These are phyloP conservation scores for Lagopus muta DNA, from an alignment of 2,113 vertebrate species.

Conservation along the genomic window DNA sequence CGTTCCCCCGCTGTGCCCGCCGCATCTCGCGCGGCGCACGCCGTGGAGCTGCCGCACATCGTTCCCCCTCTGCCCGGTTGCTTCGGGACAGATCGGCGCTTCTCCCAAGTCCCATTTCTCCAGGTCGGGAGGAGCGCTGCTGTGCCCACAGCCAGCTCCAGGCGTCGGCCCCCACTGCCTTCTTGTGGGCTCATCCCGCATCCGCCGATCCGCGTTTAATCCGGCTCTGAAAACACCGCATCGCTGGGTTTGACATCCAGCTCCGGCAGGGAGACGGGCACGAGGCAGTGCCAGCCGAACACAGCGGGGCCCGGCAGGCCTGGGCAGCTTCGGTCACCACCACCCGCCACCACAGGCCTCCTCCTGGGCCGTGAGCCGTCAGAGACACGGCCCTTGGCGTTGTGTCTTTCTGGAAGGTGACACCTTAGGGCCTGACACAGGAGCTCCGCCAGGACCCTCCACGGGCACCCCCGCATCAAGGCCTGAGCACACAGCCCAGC, in stretches of 20 bases:
- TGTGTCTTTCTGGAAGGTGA: neutral
- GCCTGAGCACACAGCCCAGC: neutral
- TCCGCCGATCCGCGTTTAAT: neutral
- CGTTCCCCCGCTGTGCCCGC: no score
- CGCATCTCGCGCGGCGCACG: no score
- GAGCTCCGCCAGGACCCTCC: rapidly evolving
- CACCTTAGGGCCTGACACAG: neutral
- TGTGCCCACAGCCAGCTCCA: neutral
- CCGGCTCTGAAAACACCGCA: neutral
- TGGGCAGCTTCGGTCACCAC: neutral
- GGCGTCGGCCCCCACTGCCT: neutral
- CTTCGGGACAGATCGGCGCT: no score
- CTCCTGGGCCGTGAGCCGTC: no score
- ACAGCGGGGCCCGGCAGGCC: neutral
- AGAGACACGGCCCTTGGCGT: neutral
- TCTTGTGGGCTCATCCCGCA: no score
- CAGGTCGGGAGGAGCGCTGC: no score
- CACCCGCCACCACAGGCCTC: neutral
- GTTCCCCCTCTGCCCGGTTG: no score
- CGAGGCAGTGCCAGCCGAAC: neutral
- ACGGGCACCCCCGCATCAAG: rapidly evolving
- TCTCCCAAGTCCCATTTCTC: neutral
- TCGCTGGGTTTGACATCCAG: neutral
- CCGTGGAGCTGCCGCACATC: no score
- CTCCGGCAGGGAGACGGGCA: neutral